Evolutionary conservation across 2,797 vertebrate species (phyloP).

Genomic region (Rhinoraja longicauda): DNA sequence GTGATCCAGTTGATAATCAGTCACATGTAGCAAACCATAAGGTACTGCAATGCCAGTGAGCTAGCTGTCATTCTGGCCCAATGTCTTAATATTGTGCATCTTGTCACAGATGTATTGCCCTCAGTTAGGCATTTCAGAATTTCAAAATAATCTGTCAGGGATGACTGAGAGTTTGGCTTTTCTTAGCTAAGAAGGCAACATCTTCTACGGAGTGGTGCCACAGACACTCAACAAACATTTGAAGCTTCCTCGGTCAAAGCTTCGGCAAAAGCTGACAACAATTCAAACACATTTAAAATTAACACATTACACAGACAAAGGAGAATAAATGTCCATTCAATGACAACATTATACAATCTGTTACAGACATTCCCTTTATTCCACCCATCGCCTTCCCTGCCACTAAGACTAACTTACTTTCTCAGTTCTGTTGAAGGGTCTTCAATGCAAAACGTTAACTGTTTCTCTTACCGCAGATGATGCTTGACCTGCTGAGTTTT

Average conservation of each 20-base stretch:
- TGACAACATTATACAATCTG: too few relatives aligned
- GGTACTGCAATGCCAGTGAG: neutral
- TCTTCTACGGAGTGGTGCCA: neutral
- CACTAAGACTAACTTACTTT: too few relatives aligned
- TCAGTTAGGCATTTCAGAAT: slow-evolving; percentile 21
- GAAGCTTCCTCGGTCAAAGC: neutral
- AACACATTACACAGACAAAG: too few relatives aligned
- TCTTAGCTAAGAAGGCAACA: neutral
- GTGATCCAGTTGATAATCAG: neutral
- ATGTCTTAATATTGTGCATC: neutral
- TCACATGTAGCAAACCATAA: neutral
- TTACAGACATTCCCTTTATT: too few relatives aligned
- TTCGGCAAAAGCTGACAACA: neutral
- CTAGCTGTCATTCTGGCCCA: neutral
- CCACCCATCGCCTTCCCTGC: too few relatives aligned
- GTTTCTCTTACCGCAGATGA: too few relatives aligned
- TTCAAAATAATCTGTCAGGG: neutral
- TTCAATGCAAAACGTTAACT: too few relatives aligned
- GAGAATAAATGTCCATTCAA: too few relatives aligned
- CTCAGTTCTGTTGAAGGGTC: too few relatives aligned
- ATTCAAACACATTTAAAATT: neutral
- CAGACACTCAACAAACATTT: neutral
- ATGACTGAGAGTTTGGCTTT: neutral
- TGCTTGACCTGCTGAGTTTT: too few relatives aligned
- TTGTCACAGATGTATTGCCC: neutral